These are phyloP conservation scores for Alligator mississippiensis DNA, from an alignment of 2,113 vertebrate species.

Conservation along the genomic window DNA sequence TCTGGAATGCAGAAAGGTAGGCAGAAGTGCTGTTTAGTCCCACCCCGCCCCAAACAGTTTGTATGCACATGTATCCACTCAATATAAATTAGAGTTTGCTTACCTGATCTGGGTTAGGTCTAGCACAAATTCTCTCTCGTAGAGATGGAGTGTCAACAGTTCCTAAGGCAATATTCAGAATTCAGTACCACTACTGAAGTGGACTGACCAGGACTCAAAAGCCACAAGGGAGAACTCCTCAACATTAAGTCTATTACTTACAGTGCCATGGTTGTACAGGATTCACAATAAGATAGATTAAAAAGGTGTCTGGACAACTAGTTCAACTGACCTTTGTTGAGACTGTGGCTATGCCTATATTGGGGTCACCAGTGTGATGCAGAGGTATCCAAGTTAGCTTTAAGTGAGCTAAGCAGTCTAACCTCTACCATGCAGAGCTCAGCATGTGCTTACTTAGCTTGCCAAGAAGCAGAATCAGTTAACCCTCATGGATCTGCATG, in stretches of 20 bases:
- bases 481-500: too few species aligned
- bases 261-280: background rate
- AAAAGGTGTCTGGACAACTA: background rate
- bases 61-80: rapidly evolving
- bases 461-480: too few species aligned
- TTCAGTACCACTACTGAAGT: constrained; percentile 20
- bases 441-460: too few species aligned
- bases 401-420: too few species aligned
- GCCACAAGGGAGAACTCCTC: background rate
- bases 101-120: constrained; percentile 90
- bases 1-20: background rate
- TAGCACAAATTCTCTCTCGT: constrained; percentile 88
- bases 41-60: background rate
- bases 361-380: too few species aligned
- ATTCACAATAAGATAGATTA: background rate
- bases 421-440: too few species aligned
- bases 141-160: constrained; percentile 95
- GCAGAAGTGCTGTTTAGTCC: background rate
- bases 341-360: background rate
- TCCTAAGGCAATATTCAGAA: constrained; percentile 74
- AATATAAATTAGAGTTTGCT: background rate
- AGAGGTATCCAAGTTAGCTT: too few species aligned
- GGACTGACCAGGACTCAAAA: background rate
- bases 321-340: background rate
- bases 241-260: background rate